These are phyloP conservation scores for Cryptus viduatorius DNA, from an alignment of 2,888 invertebrate genomes.

Conservation along the genomic window DNA sequence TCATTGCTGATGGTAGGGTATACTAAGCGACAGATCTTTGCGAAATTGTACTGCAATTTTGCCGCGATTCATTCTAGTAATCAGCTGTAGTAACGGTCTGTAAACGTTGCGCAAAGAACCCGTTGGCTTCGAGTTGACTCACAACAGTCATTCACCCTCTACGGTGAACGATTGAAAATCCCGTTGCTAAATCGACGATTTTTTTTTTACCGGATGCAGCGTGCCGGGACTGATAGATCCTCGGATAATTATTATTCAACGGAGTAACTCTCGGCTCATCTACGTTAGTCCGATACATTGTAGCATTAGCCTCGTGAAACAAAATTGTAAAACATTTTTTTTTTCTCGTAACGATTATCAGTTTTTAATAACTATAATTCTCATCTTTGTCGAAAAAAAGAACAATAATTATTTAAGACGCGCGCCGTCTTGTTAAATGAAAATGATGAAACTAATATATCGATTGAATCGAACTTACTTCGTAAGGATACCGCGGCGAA, in stretches of 20 bases:
- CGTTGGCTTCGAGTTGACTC: background rate
- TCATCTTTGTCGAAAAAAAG: background rate
- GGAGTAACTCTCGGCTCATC: background rate
- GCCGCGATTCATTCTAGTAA: background rate
- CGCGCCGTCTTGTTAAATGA: background rate
- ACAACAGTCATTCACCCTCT: conserved; percentile 9
- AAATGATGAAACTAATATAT: background rate
- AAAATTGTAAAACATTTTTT: background rate
- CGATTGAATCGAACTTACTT: conserved; percentile 58
- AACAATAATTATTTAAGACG: background rate
- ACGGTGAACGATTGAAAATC: background rate
- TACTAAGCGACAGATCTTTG: background rate
- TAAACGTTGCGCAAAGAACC: background rate
- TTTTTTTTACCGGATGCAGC: background rate
- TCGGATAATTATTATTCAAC: conserved; percentile 6
- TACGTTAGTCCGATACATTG: background rate
- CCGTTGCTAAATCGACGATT: conserved; percentile 3
- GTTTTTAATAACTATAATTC: background rate
- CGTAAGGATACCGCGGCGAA: conserved; percentile 39
- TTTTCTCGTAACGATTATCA: background rate
- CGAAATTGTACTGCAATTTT: background rate
- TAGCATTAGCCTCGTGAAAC: too few species aligned
- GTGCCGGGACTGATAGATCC: background rate
- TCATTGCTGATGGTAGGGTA: conserved; percentile 12
- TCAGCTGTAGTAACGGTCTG: background rate